phyloP scores from a whole-genome alignment of 2,797 vertebrate species.

The Mionectes olivaceus region DNA sequence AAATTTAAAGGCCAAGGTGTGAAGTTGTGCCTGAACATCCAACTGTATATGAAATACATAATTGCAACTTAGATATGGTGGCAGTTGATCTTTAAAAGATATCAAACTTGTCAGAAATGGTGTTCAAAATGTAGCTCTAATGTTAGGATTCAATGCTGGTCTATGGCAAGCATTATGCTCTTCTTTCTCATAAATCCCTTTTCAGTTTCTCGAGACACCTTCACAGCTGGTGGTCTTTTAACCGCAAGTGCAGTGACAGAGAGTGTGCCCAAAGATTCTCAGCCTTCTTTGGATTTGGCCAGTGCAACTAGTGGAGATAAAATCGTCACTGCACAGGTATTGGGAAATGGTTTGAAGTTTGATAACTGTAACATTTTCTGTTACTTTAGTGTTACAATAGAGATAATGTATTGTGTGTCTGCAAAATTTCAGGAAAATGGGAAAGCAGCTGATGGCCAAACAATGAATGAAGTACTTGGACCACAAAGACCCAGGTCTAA shows the following conservation, averaged over 20 bases:
- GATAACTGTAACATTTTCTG: not conserved
- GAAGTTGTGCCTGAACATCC: not conserved
- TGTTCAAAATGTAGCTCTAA: not conserved
- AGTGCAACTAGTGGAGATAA: slow-evolving; percentile 97
- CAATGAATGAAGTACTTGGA: slow-evolving; percentile 82
- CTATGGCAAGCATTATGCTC: not conserved
- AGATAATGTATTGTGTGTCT: not conserved
- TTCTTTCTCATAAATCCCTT: slow-evolving; percentile 37
- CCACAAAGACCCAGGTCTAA: slow-evolving; percentile 95
- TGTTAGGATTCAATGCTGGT: not conserved
- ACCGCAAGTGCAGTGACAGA: slow-evolving; percentile 85
- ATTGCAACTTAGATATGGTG: not conserved
- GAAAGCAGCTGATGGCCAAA: slow-evolving; percentile 84
- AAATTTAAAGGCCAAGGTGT: not conserved
- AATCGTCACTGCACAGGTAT: slow-evolving; percentile 93
- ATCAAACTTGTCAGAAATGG: not conserved
- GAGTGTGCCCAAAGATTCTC: slow-evolving; percentile 88
- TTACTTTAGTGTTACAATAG: not conserved
- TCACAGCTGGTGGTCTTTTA: slow-evolving; percentile 86
- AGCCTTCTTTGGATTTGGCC: slow-evolving; percentile 96
- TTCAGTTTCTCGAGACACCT: slow-evolving; percentile 82
- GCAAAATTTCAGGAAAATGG: slow-evolving; percentile 89
- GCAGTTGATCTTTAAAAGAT: not conserved
- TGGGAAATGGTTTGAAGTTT: not conserved
- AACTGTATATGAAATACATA: not conserved